phyloP scores from a whole-genome alignment of 2,113 vertebrate genomes.

The Gallinago jamesoni region DNA sequence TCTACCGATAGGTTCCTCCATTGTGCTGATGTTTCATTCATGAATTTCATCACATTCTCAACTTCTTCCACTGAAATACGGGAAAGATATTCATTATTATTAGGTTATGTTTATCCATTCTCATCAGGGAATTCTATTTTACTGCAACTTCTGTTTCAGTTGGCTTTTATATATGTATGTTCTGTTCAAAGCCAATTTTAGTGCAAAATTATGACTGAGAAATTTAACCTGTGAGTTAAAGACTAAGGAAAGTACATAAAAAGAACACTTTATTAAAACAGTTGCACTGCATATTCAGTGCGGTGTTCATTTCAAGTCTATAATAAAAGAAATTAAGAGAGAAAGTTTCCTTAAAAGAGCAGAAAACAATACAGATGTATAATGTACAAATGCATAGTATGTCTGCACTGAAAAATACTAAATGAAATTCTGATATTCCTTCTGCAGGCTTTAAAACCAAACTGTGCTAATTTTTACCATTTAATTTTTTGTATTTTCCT shows the following conservation, averaged over 20 bases:
- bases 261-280: background rate
- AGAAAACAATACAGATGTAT: background rate
- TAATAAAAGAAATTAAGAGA: background rate
- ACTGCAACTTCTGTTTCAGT: background rate
- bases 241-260: background rate
- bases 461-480: background rate
- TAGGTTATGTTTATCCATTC: background rate
- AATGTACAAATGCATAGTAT: background rate
- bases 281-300: background rate
- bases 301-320: background rate
- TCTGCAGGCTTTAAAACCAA: background rate
- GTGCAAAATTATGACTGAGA: background rate
- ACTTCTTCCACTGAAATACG: slow-evolving; percentile 84
- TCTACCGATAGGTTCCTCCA: slow-evolving; percentile 94
- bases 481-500: background rate
- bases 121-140: background rate
- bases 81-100: background rate
- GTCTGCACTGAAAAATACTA: background rate
- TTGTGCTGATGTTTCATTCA: slow-evolving; percentile 90
- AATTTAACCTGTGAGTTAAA: background rate
- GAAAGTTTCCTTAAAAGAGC: background rate
- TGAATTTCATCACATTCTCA: slow-evolving; percentile 86
- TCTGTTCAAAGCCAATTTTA: background rate
- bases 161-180: background rate
- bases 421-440: background rate